Conservation (phyloP, 2,888 invertebrate genomes). For the Blastobasis lacticolella region DNA sequence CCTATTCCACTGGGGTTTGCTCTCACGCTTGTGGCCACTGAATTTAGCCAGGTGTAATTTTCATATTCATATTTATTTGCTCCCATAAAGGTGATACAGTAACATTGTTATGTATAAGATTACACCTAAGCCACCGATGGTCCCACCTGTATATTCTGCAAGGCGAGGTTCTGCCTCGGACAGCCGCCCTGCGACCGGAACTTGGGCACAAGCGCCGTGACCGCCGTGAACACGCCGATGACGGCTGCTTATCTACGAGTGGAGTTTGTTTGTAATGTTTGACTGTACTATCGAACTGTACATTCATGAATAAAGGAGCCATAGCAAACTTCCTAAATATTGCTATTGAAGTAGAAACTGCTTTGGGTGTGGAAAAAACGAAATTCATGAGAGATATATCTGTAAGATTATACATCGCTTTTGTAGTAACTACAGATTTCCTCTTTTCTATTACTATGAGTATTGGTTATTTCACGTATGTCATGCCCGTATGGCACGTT, state of each 20-base stretch:
- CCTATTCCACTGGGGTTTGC: no score
- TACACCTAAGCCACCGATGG: no score
- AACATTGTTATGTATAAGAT: no score
- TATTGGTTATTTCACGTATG: no score
- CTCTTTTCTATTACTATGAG: no score
- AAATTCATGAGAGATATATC: conserved; percentile 38
- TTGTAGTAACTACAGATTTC: conserved; percentile 1
- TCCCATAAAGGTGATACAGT: no score
- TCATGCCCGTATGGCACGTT: no score
- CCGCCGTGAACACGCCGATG: conserved; percentile 87
- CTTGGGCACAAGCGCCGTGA: conserved; percentile 86
- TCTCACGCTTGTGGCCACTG: no score
- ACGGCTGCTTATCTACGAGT: conserved; percentile 76
- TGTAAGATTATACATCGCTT: conserved; percentile 15
- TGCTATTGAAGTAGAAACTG: conserved; percentile 37
- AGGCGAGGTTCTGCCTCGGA: conserved; percentile 91
- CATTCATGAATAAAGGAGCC: conserved; percentile 26
- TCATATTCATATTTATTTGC: no score
- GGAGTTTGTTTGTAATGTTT: conserved; percentile 26
- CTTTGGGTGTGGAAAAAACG: conserved; percentile 42
- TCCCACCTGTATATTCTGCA: conserved; percentile 94
- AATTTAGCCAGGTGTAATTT: no score
- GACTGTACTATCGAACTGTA: conserved; percentile 28
- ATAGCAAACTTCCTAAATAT: conserved; percentile 28
- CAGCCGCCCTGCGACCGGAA: conserved; percentile 91